Conservation (phyloP, 2,888 invertebrate genomes). For the Dasypolia templi region DNA sequence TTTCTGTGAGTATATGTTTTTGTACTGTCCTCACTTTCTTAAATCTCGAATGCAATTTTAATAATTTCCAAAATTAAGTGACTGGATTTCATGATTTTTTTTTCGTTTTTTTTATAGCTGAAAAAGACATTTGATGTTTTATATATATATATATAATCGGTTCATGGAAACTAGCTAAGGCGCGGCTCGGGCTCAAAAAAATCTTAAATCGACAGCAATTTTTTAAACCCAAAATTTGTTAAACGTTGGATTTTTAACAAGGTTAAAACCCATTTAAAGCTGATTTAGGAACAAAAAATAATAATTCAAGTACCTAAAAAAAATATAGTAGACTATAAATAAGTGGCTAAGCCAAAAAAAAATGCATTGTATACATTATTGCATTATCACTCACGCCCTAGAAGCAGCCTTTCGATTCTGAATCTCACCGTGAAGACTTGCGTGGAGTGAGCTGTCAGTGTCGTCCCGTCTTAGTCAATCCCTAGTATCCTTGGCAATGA, state of each 20-base stretch:
- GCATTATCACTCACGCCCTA: not conserved
- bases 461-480: no score
- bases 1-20: conserved; percentile 92
- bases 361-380: no score
- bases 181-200: not conserved
- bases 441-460: no score
- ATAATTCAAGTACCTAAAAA: not conserved
- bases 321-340: not conserved
- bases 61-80: not conserved
- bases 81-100: not conserved
- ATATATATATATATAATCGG: no score
- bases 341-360: not conserved
- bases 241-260: not conserved
- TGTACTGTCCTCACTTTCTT: not conserved
- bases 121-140: no score
- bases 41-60: not conserved
- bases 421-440: no score
- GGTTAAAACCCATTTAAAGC: not conserved
- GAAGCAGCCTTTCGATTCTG: no score
- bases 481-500: no score
- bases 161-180: no score
- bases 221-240: not conserved
- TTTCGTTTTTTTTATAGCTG: not conserved
- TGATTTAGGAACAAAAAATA: not conserved
- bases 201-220: not conserved